Conservation (phyloP, 1,140 invertebrate genomes). For the Lerema accius region DNA sequence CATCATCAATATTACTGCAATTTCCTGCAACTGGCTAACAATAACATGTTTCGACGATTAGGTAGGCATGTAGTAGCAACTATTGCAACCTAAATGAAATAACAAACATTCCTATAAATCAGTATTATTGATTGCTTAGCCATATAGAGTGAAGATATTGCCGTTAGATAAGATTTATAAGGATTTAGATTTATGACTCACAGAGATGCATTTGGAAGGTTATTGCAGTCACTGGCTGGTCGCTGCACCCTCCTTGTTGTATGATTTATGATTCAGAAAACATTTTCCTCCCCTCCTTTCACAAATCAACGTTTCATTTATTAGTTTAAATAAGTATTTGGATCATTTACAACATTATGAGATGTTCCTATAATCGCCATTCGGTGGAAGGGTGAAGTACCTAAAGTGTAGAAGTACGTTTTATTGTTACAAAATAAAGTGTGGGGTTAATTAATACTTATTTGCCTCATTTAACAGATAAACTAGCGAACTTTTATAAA, state of each 20-base stretch:
- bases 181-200: conserved; percentile 21
- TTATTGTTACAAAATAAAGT: too few species aligned
- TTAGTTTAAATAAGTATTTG: conserved; percentile 15
- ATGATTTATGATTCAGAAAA: conserved; percentile 26
- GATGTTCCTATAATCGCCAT: conserved; percentile 6
- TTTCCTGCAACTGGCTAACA: conserved; percentile 9
- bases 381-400: too few species aligned
- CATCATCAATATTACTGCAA: conserved; percentile 8
- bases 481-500: too few species aligned
- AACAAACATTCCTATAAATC: conserved; percentile 20
- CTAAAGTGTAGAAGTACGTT: too few species aligned
- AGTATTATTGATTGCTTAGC: conserved; percentile 13
- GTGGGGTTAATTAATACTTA: too few species aligned
- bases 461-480: too few species aligned
- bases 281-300: conserved; percentile 15
- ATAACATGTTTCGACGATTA: conserved; percentile 11
- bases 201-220: conserved; percentile 15
- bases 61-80: background rate
- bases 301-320: background rate
- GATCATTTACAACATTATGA: conserved; percentile 4
- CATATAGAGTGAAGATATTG: conserved; percentile 14
- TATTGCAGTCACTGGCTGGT: conserved; percentile 18
- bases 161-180: conserved; percentile 14
- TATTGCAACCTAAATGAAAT: background rate
- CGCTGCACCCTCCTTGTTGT: conserved; percentile 9